Evolutionary conservation across 2,888 invertebrate species (phyloP).

Genomic region (Slavum lentiscoides): DNA sequence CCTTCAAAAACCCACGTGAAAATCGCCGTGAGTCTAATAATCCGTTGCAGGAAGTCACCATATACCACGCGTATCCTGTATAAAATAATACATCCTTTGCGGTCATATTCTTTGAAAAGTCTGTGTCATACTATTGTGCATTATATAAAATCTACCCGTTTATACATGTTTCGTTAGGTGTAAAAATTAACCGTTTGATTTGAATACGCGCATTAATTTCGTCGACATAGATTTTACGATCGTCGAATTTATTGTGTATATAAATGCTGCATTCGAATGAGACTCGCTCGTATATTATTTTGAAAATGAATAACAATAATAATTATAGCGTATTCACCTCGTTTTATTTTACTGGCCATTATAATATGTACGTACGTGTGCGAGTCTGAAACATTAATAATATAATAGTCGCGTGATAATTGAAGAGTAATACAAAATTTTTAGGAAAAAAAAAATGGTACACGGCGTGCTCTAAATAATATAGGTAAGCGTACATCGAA

Average conservation of each 20-base stretch:
- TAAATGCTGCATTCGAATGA: neutral
- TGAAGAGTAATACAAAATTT: neutral
- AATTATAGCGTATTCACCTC: neutral
- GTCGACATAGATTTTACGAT: neutral
- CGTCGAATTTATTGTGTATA: too few relatives aligned
- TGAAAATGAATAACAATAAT: neutral
- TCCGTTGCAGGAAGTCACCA: neutral
- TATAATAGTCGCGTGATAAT: neutral
- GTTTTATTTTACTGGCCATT: neutral
- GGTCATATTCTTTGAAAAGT: neutral
- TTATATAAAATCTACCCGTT: too few relatives aligned
- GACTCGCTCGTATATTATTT: neutral
- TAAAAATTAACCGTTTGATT: neutral
- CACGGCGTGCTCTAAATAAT: neutral
- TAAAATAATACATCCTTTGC: constrained; percentile 7
- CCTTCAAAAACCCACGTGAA: constrained; percentile 19
- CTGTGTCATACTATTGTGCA: neutral
- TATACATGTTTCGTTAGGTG: neutral
- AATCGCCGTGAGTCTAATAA: neutral
- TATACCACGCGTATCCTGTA: constrained; percentile 1
- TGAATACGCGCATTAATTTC: neutral
- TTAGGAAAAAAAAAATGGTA: neutral
- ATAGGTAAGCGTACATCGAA: neutral
- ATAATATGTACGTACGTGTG: neutral
- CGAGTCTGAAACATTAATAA: neutral